phyloP scores from a whole-genome alignment of 2,797 vertebrate species.

The Melanotaenia maccullochi region DNA sequence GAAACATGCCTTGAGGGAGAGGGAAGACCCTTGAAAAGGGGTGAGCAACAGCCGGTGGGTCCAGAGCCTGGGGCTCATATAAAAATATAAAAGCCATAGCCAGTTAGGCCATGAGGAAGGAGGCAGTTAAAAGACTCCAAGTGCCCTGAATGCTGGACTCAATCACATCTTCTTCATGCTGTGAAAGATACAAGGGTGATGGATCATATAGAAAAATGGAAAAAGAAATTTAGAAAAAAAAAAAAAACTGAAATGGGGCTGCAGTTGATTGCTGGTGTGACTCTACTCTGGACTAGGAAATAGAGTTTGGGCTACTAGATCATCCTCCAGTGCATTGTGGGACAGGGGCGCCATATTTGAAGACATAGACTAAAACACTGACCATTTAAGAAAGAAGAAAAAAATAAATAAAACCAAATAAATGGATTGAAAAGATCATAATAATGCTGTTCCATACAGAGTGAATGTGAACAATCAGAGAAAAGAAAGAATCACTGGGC shows the following conservation, averaged over 20 bases:
- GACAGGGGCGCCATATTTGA: too few species aligned
- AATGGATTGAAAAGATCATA: too few species aligned
- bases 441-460: too few species aligned
- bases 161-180: conserved; percentile 87
- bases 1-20: conserved; percentile 51
- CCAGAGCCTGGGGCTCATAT: conserved; percentile 86
- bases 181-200: conserved; percentile 85
- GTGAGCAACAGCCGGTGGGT: conserved; percentile 66
- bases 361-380: too few species aligned
- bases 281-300: conserved; percentile 49
- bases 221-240: conserved; percentile 3
- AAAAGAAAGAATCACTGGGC: too few species aligned
- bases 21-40: conserved; percentile 67
- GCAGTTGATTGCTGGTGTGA: conserved; percentile 23
- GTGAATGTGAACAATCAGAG: too few species aligned
- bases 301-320: too few species aligned
- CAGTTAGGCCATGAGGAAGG: conserved; percentile 87
- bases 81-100: conserved; percentile 76
- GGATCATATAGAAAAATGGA: conserved; percentile 63
- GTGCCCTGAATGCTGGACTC: conserved; percentile 84
- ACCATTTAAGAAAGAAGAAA: too few species aligned
- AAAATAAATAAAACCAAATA: too few species aligned
- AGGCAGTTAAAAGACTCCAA: conserved; percentile 91
- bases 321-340: too few species aligned
- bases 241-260: conserved; percentile 5